phyloP scores from a whole-genome alignment of 2,888 invertebrate genomes.

The Acanthopleura granulata region DNA sequence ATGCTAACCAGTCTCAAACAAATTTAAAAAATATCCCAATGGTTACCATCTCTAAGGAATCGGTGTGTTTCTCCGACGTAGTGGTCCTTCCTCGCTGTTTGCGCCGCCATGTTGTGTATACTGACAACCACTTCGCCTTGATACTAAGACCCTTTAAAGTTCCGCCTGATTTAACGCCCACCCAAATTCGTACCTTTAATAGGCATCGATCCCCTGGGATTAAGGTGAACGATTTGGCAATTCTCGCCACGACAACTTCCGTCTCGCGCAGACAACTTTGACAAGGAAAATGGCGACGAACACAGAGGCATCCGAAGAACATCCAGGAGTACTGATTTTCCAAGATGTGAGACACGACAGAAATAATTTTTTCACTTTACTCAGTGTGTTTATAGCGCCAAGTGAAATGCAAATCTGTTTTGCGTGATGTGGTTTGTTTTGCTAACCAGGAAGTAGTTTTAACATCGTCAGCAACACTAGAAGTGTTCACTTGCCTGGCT shows the following conservation, averaged over 20 bases:
- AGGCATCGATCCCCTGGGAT: background rate
- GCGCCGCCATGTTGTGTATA: conserved; percentile 61
- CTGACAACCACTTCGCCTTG: conserved; percentile 39
- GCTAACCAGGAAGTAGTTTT: too few relatives aligned
- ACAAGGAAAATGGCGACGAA: conserved; percentile 17
- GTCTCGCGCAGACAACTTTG: background rate
- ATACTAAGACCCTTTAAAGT: background rate
- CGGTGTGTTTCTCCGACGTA: conserved; percentile 55
- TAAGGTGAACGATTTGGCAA: background rate
- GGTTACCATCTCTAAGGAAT: conserved; percentile 60
- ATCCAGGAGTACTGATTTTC: conserved; percentile 55
- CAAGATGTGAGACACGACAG: conserved; percentile 43
- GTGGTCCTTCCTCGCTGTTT: conserved; percentile 33
- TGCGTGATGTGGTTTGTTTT: too few relatives aligned
- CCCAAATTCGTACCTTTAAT: background rate
- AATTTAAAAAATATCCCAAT: conserved; percentile 54
- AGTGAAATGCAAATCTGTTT: too few relatives aligned
- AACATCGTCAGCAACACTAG: too few relatives aligned
- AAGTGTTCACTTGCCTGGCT: background rate
- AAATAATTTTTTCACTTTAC: too few relatives aligned
- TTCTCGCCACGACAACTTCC: conserved; percentile 3
- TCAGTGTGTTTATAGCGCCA: too few relatives aligned
- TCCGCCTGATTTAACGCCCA: background rate
- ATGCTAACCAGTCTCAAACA: too few relatives aligned
- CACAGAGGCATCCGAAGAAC: conserved; percentile 17